A percentile compares a stretch with the other conserved stretches of the same genome.
phyloP scores from a whole-genome alignment of 2,113 vertebrate species.

The Mirza zaza region DNA sequence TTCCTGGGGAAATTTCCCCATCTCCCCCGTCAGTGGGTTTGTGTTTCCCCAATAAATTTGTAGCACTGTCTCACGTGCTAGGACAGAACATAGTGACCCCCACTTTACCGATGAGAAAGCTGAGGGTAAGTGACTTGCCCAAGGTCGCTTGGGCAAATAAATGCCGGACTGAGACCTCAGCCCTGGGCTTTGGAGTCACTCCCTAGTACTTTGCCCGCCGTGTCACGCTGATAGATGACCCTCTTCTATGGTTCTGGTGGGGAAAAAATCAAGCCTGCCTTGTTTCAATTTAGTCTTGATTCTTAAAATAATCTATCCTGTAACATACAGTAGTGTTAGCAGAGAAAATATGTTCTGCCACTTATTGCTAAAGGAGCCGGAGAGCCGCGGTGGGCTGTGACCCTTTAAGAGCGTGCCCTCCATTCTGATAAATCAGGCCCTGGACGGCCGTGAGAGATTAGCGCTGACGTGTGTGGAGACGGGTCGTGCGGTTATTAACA shows the following conservation, averaged over 20 bases:
- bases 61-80: not conserved
- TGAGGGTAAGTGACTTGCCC: slow-evolving; percentile 39
- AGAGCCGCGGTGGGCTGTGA: slow-evolving; percentile 62
- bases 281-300: slow-evolving; percentile 74
- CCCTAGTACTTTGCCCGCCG: not conserved
- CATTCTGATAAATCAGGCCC: slow-evolving; percentile 74
- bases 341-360: slow-evolving; percentile 77
- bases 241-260: not conserved
- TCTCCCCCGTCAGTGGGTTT: not conserved
- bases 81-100: not conserved
- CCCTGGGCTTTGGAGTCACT: not conserved
- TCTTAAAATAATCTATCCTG: slow-evolving; percentile 78
- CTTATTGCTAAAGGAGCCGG: slow-evolving; percentile 58
- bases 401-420: slow-evolving; percentile 69
- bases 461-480: slow-evolving; percentile 22
- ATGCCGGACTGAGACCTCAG: not conserved
- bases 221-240: slow-evolving; percentile 35
- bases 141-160: slow-evolving; percentile 43
- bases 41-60: not conserved
- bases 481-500: slow-evolving; percentile 53
- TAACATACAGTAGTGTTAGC: slow-evolving; percentile 73
- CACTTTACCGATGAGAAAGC: not conserved
- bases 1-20: not conserved
- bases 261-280: slow-evolving; percentile 51
- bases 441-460: slow-evolving; percentile 40